Base-by-base conservation (phyloP, 35 echinoderm and acorn worm genomes). In the Ptychodera flava region DNA sequence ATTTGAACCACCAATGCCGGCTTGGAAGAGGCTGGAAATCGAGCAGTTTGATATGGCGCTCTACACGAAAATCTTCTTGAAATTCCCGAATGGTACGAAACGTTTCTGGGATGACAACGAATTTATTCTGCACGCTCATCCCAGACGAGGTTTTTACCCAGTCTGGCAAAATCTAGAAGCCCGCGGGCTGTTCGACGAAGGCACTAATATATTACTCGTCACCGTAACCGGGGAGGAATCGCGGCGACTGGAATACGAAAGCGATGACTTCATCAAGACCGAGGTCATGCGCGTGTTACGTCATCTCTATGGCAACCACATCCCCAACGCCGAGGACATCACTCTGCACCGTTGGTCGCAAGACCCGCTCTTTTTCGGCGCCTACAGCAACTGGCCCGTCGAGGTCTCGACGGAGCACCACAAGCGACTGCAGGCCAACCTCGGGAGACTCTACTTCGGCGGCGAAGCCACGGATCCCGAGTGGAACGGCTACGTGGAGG, bases 101-200 rank as follows among this genome's bases (percentile, higher is more conserved):
- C 78, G 85, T 80, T 91, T 91, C 37, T 91, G 89, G 89, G 78
- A 85, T 34, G 79, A 86, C 64, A 35, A 78, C 1, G 89, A 91
- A 76, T 91, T 36, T 32, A 81, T 91, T 86, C 35, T 91, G 0
- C 34, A 91, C 45, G 83, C 84, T 27, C 85, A 77, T 31, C 78
- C 38, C 16, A 80, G 84, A 86, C 30, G 33, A 12, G 89, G 89
- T 16, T 91, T 86, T 85, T 91, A 34, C 33, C 89, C 89, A 0
- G 16, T 86, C 1, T 91, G 85, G 34, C 80, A 86, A 10, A 91
- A 91, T 38, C 79, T 80, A 22, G 36, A 91, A 52, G 79, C 89
- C 27, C 10, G 16, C 27, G 89, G 89, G 28, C 64, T 91, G n/a
- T 86, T 91, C 36, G 83, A 83, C 1, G 2, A 14, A 1, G 89